A percentile compares a stretch with the other conserved stretches of the same genome.
Evolutionary conservation across 2,888 invertebrate genomes (phyloP).

Genomic region (Lomographa bimaculata): DNA sequence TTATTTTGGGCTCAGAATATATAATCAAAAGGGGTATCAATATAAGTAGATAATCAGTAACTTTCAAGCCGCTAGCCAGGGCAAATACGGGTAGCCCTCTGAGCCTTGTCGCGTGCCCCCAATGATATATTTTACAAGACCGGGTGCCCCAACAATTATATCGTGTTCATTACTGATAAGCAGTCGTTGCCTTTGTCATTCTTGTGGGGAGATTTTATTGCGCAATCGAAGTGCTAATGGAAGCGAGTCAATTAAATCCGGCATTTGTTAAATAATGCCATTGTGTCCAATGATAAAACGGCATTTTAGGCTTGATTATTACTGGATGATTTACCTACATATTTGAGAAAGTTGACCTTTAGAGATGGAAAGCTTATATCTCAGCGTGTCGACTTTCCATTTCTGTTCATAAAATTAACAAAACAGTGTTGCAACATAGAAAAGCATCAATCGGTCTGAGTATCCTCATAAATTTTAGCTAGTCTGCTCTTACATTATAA

Average conservation of each 20-base stretch:
- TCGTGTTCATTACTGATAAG: conserved; percentile 71
- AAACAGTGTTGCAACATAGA: neutral
- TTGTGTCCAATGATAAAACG: conserved; percentile 1
- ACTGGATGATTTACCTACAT: conserved; percentile 1
- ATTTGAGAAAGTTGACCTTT: conserved; percentile 5
- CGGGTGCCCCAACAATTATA: conserved; percentile 57
- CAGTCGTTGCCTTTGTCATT: conserved; percentile 55
- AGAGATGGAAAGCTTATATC: neutral
- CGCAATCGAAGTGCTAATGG: conserved; percentile 42
- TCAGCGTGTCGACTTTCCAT: conserved; percentile 1
- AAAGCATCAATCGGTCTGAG: neutral
- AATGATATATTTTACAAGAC: conserved; percentile 68
- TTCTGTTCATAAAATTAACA: neutral
- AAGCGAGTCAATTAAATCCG: conserved; percentile 19
- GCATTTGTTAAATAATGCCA: conserved; percentile 2
- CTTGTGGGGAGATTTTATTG: conserved; percentile 49
- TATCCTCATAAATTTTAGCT: conserved; percentile 7
- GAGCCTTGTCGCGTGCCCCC: conserved; percentile 51
- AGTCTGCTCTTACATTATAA: neutral
- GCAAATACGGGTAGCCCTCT: conserved; percentile 3
- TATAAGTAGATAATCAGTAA: too few relatives aligned
- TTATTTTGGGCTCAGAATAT: too few relatives aligned
- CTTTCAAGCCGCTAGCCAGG: too few relatives aligned
- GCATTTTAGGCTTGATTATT: conserved; percentile 1
- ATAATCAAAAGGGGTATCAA: too few relatives aligned